Base-by-base conservation (phyloP, 2,888 invertebrate species). In the Acronicta psi region DNA sequence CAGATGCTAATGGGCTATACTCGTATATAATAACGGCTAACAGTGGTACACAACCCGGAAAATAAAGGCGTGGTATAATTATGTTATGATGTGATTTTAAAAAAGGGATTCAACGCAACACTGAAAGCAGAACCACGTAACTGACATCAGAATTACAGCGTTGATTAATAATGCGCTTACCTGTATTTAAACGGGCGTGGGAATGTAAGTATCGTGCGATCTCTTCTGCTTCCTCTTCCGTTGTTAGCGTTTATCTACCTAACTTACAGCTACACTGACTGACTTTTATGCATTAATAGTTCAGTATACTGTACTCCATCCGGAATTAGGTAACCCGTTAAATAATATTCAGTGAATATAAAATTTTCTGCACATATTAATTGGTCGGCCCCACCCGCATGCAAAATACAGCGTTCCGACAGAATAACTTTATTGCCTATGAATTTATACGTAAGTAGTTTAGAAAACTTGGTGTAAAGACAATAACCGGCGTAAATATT, bases 241-340 rank as follows among this genome's bases (percentile, higher is more conserved):
- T 55, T 45, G 10, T 52, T 40, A 55, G 29, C 41, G 20, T 42
- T 69, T 46, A 62, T 51, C 18, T 31, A 47, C 13, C 65, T 49
- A 53, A 59, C 45, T 47, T 9, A 7, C 13, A 52, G 14, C 40
- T 13, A 29, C 31, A 8, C 38, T 42, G 36, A 18, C 38, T 50
- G 38, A 36, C 44, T 52, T 44, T 56, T 51, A 69, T 54, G n/a
- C 34, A 34, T n/a, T 59, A 45, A 58, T 68, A 57, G 25, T 20
- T 52, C 49, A 50, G 55, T 63, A 56, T 53, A 43, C 31, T 23
- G 56, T 51, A 23, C 47, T 46, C 42, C 70, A 62, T 79, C 76
- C 72, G 76, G 72, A 64, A 58, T 79, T 76, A 55, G 37, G 42
- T 72, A 79, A 79, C 40, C 14, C 16, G 47, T 42, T 52, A 46